A percentile compares a stretch with the other conserved stretches of the same genome.
Evolutionary conservation across 2,888 invertebrate genomes (phyloP).

Genomic region (Noctua pronuba): DNA sequence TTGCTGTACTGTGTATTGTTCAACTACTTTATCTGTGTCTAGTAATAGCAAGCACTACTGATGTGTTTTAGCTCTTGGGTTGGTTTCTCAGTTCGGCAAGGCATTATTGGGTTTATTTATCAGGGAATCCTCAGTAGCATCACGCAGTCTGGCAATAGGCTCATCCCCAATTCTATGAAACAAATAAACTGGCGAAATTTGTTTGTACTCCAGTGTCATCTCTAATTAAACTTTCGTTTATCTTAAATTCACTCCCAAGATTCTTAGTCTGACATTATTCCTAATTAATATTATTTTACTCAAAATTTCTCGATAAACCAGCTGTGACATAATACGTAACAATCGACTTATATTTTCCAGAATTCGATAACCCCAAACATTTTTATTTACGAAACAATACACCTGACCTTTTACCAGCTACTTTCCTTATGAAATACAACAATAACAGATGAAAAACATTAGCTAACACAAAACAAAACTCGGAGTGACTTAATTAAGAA

Average conservation of each 20-base stretch:
- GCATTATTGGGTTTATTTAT: not conserved
- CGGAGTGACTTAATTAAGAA: constrained; percentile 49
- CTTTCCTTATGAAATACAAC: constrained; percentile 42
- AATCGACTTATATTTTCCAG: not conserved
- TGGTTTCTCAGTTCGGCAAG: not conserved
- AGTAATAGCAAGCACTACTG: too few relatives aligned
- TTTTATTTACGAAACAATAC: constrained; percentile 19
- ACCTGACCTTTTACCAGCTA: constrained; percentile 26
- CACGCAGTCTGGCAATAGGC: not conserved
- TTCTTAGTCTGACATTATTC: not conserved
- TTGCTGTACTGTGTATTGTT: not conserved
- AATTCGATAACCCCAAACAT: constrained; percentile 6
- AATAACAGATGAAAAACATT: constrained; percentile 37
- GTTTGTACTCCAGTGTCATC: not conserved
- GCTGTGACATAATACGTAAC: constrained; percentile 4
- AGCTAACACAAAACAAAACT: constrained; percentile 46
- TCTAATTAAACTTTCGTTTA: not conserved
- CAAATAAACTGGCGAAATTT: not conserved
- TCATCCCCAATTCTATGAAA: not conserved
- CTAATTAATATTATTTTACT: not conserved
- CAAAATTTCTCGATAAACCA: not conserved
- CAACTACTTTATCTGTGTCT: not conserved
- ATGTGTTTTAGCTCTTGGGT: not conserved
- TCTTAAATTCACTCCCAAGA: not conserved
- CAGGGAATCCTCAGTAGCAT: not conserved